phyloP scores from a whole-genome alignment of 2,888 invertebrate genomes.

The Cataglyphis livida region DNA sequence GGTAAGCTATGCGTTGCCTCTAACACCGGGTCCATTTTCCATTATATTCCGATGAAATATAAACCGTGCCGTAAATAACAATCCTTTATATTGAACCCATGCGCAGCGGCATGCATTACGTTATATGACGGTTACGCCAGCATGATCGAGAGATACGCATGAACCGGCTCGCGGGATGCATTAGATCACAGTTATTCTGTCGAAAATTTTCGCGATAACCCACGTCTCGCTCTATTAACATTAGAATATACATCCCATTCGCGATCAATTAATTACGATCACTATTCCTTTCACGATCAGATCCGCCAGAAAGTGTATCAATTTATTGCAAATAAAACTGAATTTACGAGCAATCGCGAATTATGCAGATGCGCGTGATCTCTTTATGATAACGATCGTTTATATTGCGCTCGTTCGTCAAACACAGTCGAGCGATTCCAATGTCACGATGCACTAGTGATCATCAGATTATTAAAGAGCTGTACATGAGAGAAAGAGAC shows the following conservation, averaged over 20 bases:
- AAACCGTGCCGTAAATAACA: slow-evolving; percentile 77
- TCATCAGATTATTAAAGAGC: slow-evolving; percentile 52
- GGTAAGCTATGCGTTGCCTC: slow-evolving; percentile 66
- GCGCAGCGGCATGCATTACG: slow-evolving; percentile 38
- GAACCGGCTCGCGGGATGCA: slow-evolving; percentile 64
- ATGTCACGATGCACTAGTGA: not conserved
- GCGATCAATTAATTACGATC: slow-evolving; percentile 54
- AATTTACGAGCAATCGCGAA: slow-evolving; percentile 36
- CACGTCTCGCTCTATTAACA: slow-evolving; percentile 64
- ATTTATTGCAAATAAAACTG: not conserved
- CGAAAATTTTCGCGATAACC: slow-evolving; percentile 62
- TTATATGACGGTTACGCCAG: slow-evolving; percentile 47
- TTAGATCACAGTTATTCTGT: slow-evolving; percentile 58
- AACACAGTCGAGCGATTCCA: not conserved
- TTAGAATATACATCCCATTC: slow-evolving; percentile 53
- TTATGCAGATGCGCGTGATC: slow-evolving; percentile 23
- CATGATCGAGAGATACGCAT: slow-evolving; percentile 71
- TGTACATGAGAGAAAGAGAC: not conserved
- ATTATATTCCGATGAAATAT: slow-evolving; percentile 79
- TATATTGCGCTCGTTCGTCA: slow-evolving; percentile 19
- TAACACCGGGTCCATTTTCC: slow-evolving; percentile 75
- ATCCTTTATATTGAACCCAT: slow-evolving; percentile 73
- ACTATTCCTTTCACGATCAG: slow-evolving; percentile 29
- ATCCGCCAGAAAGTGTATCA: not conserved
- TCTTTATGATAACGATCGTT: slow-evolving; percentile 36